Evolutionary conservation across 2,113 vertebrate species (phyloP).

Genomic region (Percopsis transmontana): DNA sequence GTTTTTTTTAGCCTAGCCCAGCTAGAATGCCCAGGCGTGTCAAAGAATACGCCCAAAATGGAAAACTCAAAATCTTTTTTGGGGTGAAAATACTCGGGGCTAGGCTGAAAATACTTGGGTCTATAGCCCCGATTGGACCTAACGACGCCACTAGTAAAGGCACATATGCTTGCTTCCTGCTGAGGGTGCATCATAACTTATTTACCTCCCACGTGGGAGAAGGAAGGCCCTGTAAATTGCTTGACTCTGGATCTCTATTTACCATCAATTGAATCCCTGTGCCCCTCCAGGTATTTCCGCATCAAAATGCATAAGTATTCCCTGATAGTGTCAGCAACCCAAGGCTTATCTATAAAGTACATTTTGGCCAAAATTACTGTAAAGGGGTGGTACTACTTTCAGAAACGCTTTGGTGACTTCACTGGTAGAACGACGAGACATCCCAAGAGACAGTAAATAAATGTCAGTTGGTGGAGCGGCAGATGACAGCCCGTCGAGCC

Average conservation of each 20-base stretch:
- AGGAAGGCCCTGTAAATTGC: conserved; percentile 44
- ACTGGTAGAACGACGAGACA: conserved; percentile 4
- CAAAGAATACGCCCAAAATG: too few relatives aligned
- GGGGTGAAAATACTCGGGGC: too few relatives aligned
- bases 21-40: too few relatives aligned
- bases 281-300: conserved; percentile 22
- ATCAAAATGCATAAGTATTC: conserved; percentile 57
- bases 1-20: too few relatives aligned
- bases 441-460: conserved; percentile 14
- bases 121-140: too few relatives aligned
- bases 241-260: conserved; percentile 51
- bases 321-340: conserved; percentile 55
- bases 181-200: conserved; percentile 42
- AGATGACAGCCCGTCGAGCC: conserved; percentile 25
- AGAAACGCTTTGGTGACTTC: conserved; percentile 16
- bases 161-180: conserved; percentile 8
- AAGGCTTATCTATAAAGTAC: conserved; percentile 53
- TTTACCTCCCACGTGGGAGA: conserved; percentile 38
- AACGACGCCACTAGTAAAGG: too few relatives aligned
- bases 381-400: conserved; percentile 27
- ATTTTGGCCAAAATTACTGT: conserved; percentile 40
- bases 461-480: conserved; percentile 3
- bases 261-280: conserved; percentile 55
- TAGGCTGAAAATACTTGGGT: too few relatives aligned
- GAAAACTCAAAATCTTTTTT: too few relatives aligned